Conservation (phyloP, 64 coral and sea anemone genomes). For the Actinia equina region DNA sequence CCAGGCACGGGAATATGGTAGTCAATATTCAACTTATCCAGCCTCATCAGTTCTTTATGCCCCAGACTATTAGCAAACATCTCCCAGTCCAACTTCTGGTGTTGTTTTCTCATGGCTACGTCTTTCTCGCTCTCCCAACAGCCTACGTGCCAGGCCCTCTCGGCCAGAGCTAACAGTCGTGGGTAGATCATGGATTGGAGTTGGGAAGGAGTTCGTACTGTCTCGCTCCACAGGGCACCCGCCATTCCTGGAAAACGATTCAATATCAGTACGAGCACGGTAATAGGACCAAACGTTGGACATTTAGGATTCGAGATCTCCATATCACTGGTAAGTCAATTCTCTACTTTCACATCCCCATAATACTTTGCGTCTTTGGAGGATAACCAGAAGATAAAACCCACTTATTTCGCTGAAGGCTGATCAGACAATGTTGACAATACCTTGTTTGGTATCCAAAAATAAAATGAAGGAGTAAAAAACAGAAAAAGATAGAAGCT, state of each 20-base stretch:
- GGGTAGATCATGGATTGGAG: conserved; percentile 92
- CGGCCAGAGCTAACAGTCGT: conserved; percentile 79
- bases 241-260: conserved; percentile 56
- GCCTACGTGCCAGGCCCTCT: conserved; percentile 84
- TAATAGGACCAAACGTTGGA: neutral
- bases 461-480: too few relatives aligned
- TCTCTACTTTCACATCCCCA: too few relatives aligned
- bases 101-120: conserved; percentile 26
- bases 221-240: conserved; percentile 85
- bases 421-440: too few relatives aligned
- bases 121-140: conserved; percentile 71
- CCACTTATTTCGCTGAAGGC: too few relatives aligned
- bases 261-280: neutral
- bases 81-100: conserved; percentile 70
- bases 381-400: too few relatives aligned
- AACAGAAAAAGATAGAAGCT: too few relatives aligned
- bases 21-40: conserved; percentile 77
- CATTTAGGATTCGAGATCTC: too few relatives aligned
- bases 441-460: too few relatives aligned
- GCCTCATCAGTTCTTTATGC: conserved; percentile 69
- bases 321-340: too few relatives aligned
- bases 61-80: conserved; percentile 78
- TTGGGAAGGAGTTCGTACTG: conserved; percentile 75
- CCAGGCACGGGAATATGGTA: conserved; percentile 80
- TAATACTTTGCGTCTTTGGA: too few relatives aligned